Conservation (phyloP, 2,113 vertebrate genomes). For the Tiliqua scincoides region DNA sequence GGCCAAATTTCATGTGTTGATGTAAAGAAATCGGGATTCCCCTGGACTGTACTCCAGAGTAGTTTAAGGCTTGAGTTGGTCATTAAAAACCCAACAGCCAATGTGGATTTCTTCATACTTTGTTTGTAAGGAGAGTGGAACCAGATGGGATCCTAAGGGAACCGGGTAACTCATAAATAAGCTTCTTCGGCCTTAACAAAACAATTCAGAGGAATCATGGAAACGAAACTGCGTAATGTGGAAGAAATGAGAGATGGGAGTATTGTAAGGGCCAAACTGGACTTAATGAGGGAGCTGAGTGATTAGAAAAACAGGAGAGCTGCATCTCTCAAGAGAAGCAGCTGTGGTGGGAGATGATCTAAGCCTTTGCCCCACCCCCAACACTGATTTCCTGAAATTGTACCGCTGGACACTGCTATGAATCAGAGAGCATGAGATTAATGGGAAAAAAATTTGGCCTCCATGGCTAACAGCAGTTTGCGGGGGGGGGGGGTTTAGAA, state of each 20-base stretch:
- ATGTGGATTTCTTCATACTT: neutral
- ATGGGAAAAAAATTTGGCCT: no score
- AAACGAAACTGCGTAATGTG: neutral
- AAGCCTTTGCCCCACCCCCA: no score
- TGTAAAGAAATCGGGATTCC: neutral
- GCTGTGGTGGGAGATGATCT: no score
- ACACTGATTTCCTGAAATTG: no score
- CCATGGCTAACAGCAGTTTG: no score
- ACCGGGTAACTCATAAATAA: neutral
- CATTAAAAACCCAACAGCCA: neutral
- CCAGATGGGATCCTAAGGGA: neutral
- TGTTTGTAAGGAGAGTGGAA: neutral
- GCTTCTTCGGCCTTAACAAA: neutral
- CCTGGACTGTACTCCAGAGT: neutral
- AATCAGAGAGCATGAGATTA: no score
- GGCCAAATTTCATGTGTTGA: neutral
- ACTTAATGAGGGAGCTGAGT: no score
- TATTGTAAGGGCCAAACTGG: neutral
- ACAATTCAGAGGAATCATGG: neutral
- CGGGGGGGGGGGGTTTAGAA: no score
- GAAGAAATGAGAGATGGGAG: neutral
- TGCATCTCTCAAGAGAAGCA: no score
- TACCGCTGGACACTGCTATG: no score
- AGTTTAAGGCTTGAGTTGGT: neutral
- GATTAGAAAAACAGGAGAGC: no score